Evolutionary conservation across 2,797 vertebrate species (phyloP), one percentile per base, ranked within the genome.

Genomic region (Lates japonicus): DNA sequence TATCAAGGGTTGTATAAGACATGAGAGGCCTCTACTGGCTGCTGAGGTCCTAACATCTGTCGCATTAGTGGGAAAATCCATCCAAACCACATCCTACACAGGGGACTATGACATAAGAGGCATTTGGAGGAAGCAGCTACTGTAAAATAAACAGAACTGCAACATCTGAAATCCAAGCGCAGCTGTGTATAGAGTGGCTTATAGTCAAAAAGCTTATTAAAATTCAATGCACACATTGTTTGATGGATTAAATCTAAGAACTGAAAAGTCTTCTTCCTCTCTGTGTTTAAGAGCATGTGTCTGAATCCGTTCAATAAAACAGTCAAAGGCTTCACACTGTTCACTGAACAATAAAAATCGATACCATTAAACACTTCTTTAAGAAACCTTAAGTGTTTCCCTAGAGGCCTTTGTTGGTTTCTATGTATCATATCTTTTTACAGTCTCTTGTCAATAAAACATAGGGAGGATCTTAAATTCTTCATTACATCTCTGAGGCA

Each of bases 1-100:
- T 73, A 74, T 70, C 60, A 70, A 76, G 55, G 86, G 75, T 93
- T 94, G 83, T 61, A 94, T 94, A 96, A 97, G 96, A 95, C 97
- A 96, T 97, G 97, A 96, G 98, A 99, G 98, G 97, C 98, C 98
- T 97, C 98, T 99, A 95, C 97, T 96, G 98, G 97, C 80, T 93
- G 95, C 82, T 65, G 69, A 74, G 85, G 92, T 94, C 85, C 88
- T 95, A 87, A 94, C 95, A 94, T 85, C 70, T 89, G 89, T 90
- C 83, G 59, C 83, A 63, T 82, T 76, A 85, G 77, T 86, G 74
- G 80, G 78, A 91, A 89, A 92, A 29, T 29, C 25, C 25, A 29
- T 29, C 25, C 90, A 81, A 87, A 78, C 82, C 87, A 85, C 78
- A 86, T 90, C 83, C 65, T 69, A 63, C 84, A 81, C 74, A 33